phyloP scores from a whole-genome alignment of 1,140 invertebrate genomes.

The Rhizoglyphus robini region DNA sequence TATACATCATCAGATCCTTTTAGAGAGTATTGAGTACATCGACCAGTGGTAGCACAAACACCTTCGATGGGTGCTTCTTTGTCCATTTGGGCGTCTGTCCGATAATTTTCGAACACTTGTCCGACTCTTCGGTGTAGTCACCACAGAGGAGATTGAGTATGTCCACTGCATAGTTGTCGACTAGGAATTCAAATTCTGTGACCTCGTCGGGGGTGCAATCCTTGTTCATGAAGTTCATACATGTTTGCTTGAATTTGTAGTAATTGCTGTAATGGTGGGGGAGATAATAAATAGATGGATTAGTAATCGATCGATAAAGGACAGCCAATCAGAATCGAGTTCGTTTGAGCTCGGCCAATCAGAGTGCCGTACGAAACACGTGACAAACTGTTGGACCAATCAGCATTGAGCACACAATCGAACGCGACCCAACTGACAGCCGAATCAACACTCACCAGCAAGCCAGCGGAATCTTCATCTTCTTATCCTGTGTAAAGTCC shows the following conservation, averaged over 20 bases:
- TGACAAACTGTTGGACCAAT: no score
- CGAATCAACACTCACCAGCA: conserved; percentile 20
- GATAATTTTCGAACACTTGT: conserved; percentile 3
- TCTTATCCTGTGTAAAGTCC: neutral
- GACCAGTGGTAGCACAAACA: neutral
- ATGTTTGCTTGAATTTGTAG: neutral
- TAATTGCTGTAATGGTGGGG: conserved; percentile 3
- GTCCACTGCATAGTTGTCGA: conserved; percentile 7
- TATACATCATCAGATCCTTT: neutral
- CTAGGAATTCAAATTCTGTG: neutral
- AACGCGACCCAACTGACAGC: no score
- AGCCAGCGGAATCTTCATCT: neutral
- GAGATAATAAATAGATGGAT: neutral
- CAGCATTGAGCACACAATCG: no score
- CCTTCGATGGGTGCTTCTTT: neutral
- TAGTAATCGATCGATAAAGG: neutral
- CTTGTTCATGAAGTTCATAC: neutral
- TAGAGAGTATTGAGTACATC: conserved; percentile 12
- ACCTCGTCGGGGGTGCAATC: neutral
- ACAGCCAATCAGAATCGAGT: neutral
- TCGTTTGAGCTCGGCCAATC: neutral
- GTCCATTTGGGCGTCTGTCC: conserved; percentile 2
- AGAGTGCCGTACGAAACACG: neutral
- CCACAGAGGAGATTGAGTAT: neutral
- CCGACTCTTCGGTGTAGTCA: conserved; percentile 14